Conservation (phyloP, 2,113 vertebrate genomes). For the Delphinapterus leucas region DNA sequence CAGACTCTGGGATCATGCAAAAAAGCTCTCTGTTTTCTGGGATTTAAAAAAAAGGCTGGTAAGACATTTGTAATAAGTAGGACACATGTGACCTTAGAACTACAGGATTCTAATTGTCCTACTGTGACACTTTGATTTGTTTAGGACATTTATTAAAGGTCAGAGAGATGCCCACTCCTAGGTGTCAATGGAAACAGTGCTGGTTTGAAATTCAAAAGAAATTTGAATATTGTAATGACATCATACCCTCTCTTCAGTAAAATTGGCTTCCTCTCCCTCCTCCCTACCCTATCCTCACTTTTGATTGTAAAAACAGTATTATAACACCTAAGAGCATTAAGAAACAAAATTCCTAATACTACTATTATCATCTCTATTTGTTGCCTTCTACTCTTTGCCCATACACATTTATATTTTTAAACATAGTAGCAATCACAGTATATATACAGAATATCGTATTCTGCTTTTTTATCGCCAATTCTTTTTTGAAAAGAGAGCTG, state of each 20-base stretch:
- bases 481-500: conserved; percentile 20
- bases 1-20: conserved; percentile 11
- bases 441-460: background rate
- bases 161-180: conserved; percentile 41
- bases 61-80: conserved; percentile 49
- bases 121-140: conserved; percentile 46
- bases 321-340: background rate
- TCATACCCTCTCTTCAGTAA: background rate
- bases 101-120: background rate
- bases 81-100: conserved; percentile 27
- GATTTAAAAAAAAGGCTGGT: background rate
- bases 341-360: conserved; percentile 6
- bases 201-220: conserved; percentile 56
- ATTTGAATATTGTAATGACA: background rate
- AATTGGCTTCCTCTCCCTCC: background rate
- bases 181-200: conserved; percentile 14
- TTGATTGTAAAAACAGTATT: conserved; percentile 43
- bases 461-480: conserved; percentile 36
- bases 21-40: conserved; percentile 32
- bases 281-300: background rate
- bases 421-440: conserved; percentile 28
- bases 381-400: conserved; percentile 2
- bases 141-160: conserved; percentile 58
- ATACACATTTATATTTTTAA: conserved; percentile 27
- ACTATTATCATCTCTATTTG: conserved; percentile 32